These are phyloP conservation scores for Sterrhoptilus dennistouni DNA, from an alignment of 2,113 vertebrate genomes.

Conservation along the genomic window DNA sequence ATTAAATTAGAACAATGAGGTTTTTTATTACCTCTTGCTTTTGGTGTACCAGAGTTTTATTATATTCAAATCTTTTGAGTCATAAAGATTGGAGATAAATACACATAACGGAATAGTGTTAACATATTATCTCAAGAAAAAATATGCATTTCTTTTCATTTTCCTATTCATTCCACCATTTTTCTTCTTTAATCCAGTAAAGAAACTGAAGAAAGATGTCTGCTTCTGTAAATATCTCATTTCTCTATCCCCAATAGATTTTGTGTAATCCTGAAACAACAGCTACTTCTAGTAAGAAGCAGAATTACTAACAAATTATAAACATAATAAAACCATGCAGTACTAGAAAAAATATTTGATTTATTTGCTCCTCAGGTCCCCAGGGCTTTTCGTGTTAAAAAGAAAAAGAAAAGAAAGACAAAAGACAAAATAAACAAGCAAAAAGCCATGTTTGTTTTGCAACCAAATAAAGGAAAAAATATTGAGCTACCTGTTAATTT, in stretches of 20 bases:
- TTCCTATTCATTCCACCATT: background rate
- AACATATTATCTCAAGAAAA: conserved; percentile 7
- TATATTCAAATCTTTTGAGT: conserved; percentile 7
- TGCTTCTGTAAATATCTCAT: background rate
- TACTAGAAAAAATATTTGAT: background rate
- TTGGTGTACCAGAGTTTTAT: background rate
- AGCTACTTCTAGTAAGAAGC: background rate
- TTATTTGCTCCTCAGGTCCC: background rate
- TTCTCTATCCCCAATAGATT: conserved; percentile 3
- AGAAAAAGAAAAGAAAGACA: background rate
- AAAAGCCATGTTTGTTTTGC: background rate
- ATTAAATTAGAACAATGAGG: background rate
- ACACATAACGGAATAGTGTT: background rate
- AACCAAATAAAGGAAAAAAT: background rate
- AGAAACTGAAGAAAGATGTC: background rate
- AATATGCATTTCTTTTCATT: conserved; percentile 18
- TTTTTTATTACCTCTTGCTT: background rate
- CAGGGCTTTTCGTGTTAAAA: background rate
- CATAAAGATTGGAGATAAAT: conserved; percentile 23
- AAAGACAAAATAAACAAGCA: background rate
- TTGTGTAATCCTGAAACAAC: background rate
- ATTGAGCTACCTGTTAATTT: background rate
- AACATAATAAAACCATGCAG: background rate
- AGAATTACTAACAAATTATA: conserved; percentile 22
- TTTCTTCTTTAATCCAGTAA: conserved; percentile 15